Evolutionary conservation across 2,888 invertebrate species (phyloP).

Genomic region (Leptinotarsa rubiginosa): DNA sequence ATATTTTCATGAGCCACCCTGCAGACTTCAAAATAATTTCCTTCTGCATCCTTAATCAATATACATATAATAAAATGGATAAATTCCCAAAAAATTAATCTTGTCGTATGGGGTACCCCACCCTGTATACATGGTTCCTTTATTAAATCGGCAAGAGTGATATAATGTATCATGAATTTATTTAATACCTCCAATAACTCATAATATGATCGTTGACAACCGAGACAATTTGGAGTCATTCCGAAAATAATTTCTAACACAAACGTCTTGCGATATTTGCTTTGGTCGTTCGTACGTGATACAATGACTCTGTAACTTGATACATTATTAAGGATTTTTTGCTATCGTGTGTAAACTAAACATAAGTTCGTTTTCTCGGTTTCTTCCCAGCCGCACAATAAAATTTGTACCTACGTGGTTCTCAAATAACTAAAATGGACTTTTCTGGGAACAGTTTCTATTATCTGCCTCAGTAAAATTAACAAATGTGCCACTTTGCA

Average conservation of each 20-base stretch:
- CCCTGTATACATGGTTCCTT: no score
- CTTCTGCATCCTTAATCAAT: no score
- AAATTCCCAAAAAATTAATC: no score
- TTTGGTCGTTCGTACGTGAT: constrained; percentile 14
- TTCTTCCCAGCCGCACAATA: constrained; percentile 7
- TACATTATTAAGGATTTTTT: not conserved
- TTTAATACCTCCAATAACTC: no score
- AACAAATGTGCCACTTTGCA: constrained; percentile 32
- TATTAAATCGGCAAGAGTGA: no score
- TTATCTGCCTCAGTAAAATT: constrained; percentile 27
- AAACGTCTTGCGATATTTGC: not conserved
- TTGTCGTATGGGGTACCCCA: no score
- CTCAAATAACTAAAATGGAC: constrained; percentile 15
- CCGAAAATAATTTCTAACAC: constrained; percentile 1
- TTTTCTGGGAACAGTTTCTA: constrained; percentile 24
- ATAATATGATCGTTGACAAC: no score
- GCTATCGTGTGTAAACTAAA: constrained; percentile 13
- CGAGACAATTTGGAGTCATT: not conserved
- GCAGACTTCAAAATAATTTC: no score
- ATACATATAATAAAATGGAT: no score
- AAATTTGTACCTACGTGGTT: constrained; percentile 16
- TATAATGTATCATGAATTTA: no score
- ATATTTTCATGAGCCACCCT: no score
- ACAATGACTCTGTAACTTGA: not conserved
- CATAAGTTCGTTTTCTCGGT: constrained; percentile 4